phyloP scores from a whole-genome alignment of 2,888 invertebrate genomes.

The Andrena hattorfiana region DNA sequence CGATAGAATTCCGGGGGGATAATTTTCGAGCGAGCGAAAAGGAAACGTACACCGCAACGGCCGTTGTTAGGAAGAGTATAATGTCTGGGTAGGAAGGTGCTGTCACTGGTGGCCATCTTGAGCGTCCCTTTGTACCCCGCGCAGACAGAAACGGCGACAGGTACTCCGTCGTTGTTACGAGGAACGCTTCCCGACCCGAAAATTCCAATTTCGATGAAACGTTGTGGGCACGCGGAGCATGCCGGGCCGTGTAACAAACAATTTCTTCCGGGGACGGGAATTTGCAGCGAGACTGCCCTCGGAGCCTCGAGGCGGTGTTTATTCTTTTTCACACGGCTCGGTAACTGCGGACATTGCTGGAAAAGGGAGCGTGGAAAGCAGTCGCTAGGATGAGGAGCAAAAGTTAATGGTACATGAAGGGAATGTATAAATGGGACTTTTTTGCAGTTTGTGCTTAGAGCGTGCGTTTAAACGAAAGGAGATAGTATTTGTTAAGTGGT shows the following conservation, averaged over 20 bases:
- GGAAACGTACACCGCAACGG: background rate
- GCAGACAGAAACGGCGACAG: background rate
- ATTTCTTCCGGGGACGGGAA: background rate
- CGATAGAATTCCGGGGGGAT: background rate
- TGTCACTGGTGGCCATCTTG: background rate
- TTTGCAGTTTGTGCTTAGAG: background rate
- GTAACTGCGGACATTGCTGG: background rate
- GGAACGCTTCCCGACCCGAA: constrained; percentile 16
- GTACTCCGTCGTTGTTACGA: constrained; percentile 4
- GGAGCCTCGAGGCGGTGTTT: background rate
- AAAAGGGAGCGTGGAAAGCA: background rate
- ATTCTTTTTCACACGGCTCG: background rate
- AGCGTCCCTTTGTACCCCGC: background rate
- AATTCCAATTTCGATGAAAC: constrained; percentile 19
- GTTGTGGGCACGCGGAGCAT: constrained; percentile 9
- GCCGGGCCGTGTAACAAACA: constrained; percentile 6
- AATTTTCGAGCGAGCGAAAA: background rate
- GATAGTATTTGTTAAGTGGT: no score
- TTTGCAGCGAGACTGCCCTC: background rate
- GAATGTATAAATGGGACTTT: background rate
- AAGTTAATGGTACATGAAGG: background rate
- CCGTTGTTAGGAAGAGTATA: background rate
- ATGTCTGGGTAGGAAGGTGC: background rate
- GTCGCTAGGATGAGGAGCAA: background rate
- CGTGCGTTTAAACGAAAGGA: no score